Evolutionary conservation across 2,797 vertebrate genomes (phyloP), one percentile per base, ranked within the genome.

Genomic region (Chelon labrosus): DNA sequence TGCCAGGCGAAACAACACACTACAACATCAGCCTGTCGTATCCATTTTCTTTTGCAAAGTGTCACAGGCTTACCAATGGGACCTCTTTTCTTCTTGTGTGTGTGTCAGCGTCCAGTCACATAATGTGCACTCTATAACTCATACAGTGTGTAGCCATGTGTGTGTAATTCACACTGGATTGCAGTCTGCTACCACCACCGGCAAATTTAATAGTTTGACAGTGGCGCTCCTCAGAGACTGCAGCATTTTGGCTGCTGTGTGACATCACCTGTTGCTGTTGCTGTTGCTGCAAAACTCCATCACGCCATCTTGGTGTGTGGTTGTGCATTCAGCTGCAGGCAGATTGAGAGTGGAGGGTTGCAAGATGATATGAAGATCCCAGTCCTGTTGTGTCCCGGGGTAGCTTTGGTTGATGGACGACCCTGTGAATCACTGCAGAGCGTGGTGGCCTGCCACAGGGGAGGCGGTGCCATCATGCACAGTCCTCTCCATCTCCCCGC

Each of bases 221-320:
- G 64, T 37, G 50, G 66, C 3, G 65, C 69, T 64, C 83, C 86
- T 86, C 57, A 4, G 90, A 88, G 87, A 90, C 89, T 88, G 85
- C 89, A 87, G 82, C 86, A 84, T 77, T 82, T 77, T 52, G 55
- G 77, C 71, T 75, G 65, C 56, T 60, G 56, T 70, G 75, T 83
- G 84, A 84, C 86, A 88, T 88, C 82, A 90, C 88, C 85, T 93
- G 91, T 90, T 91, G 86, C 84, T 78, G 77, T 69, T 60, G 31
- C 31, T 31, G 31, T 7, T 22, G 8, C 80, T 83, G 88, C 80
- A 85, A 86, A 77, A 83, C 81, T 63, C 58, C 66, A 87, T 83
- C 75, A 55, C 50, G 38, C 35, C 59, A 37, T 72, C 52, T 65
- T 44, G 27, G 73, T n/a, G 66, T 7, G 59, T 42, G 55, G 54